Evolutionary conservation across 2,888 invertebrate species (phyloP).

Genomic region (Tipula confusa): DNA sequence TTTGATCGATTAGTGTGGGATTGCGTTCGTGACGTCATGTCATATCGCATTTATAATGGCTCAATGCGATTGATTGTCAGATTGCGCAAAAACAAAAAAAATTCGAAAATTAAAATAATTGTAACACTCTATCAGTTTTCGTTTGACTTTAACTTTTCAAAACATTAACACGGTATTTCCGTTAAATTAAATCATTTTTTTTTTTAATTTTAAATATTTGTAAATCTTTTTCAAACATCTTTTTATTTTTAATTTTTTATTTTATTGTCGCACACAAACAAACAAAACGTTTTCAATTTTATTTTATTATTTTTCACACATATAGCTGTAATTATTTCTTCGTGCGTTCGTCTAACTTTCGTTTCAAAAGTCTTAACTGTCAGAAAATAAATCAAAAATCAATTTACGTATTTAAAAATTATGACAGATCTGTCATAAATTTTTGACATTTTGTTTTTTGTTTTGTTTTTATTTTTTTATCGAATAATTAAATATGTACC

Average conservation of each 20-base stretch:
- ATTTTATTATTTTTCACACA: not conserved
- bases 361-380: not conserved
- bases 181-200: not conserved
- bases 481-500: not conserved
- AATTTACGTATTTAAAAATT: not conserved
- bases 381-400: slow-evolving; percentile 9
- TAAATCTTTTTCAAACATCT: not conserved
- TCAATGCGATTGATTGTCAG: not conserved
- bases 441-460: not conserved
- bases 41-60: not conserved
- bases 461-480: too few species aligned
- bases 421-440: not conserved
- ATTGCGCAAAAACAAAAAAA: not conserved
- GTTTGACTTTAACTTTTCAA: not conserved
- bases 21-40: not conserved
- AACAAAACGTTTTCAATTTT: not conserved
- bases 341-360: not conserved
- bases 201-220: not conserved
- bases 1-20: not conserved
- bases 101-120: not conserved
- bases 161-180: slow-evolving; percentile 20
- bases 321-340: not conserved
- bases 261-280: too few species aligned
- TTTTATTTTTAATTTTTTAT: not conserved
- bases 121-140: not conserved